Conservation (phyloP, 1,140 invertebrate genomes). For the Brachionus rotundiformis region DNA sequence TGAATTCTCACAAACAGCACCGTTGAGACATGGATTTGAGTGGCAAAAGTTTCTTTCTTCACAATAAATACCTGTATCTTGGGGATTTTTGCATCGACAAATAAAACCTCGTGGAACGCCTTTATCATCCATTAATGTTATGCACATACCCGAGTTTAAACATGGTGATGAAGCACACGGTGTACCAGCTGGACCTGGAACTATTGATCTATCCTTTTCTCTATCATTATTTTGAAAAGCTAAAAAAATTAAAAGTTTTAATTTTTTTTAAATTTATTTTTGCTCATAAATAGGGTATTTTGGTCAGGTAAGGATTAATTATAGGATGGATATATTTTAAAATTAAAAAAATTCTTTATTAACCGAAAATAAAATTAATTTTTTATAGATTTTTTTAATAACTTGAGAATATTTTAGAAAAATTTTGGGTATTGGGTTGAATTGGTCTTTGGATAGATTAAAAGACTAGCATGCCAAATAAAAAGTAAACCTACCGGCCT, state of each 20-base stretch:
- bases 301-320: no score
- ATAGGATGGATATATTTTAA: no score
- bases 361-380: no score
- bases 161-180: conserved; percentile 49
- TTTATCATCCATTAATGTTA: conserved; percentile 48
- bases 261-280: neutral
- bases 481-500: neutral
- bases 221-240: neutral
- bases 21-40: conserved; percentile 44
- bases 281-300: no score
- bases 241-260: neutral
- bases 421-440: neutral
- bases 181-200: neutral
- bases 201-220: conserved; percentile 24
- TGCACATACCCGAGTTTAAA: conserved; percentile 47
- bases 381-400: no score
- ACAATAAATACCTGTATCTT: conserved; percentile 42
- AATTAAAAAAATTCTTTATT: neutral
- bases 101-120: conserved; percentile 34
- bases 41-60: conserved; percentile 50
- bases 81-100: conserved; percentile 48
- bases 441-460: neutral
- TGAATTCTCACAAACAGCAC: conserved; percentile 2
- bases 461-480: neutral
- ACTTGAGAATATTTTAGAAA: no score